Evolutionary conservation across 2,888 invertebrate genomes (phyloP), one percentile per base, ranked within the genome.

Genomic region (Cosmopolites sordidus): DNA sequence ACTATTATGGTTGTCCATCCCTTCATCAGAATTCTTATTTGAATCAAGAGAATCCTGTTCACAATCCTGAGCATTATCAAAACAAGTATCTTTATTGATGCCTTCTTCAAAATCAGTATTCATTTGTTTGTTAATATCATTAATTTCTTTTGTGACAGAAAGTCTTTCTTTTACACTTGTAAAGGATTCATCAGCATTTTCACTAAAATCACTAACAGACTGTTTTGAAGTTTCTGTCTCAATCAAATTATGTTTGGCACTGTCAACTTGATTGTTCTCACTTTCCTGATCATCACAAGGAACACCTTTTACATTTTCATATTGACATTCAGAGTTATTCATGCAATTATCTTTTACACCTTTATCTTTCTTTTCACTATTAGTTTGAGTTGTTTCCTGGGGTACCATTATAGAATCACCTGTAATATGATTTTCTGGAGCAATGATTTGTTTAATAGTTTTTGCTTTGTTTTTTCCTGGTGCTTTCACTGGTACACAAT

Each of bases 401-500:
- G 29, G 40, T 49, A 52, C 14, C 22, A 54, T 41, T 43, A 61
- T 56, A 40, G 63, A 67, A 55, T 70, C 70, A 22, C 68, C 70
- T 17, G 70, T 70, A 1, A 70, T 63, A 53, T 70, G 70, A 59
- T 69, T 65, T 56, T 66, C 66, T 12, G 66, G 66, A 16, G 64
- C 57, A 47, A 68, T 67, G 45, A 60, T 62, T 46, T 60, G 61
- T 56, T 68, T 68, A 22, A 55, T 47, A 5, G 44, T 29, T 51
- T 66, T 66, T 42, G 43, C 42, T 44, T 49, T 58, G 9, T 45
- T 51, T 55, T 58, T 64, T 58, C 27, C 17, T 48, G 27, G 43
- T 43, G 41, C 49, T 56, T 16, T 55, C 58, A 44, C 56, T 30
- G 46, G 46, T 53, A 63, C 64, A 65, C 89, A 90, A 67, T 82